These are phyloP conservation scores for Stomatorhinus walkeri DNA, from an alignment of 2,797 vertebrate species.

Conservation along the genomic window DNA sequence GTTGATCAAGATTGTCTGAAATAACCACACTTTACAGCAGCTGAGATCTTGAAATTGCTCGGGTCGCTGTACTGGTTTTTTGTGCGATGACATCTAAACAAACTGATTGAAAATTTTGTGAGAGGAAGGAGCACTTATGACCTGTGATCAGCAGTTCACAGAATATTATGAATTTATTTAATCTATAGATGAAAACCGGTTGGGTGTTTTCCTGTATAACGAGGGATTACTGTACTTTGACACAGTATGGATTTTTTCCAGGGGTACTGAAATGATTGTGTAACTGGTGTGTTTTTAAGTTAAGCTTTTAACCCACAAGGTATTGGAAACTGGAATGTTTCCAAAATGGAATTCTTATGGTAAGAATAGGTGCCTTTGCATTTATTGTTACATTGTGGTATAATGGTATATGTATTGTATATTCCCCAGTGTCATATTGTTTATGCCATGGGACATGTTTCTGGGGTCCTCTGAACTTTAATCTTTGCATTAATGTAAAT, in stretches of 20 bases:
- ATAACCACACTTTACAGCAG: neutral
- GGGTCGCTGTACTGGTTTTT: neutral
- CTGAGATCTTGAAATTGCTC: neutral
- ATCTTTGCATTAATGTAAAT: neutral
- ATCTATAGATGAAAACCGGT: neutral
- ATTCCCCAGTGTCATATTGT: neutral
- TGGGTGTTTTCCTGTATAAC: neutral
- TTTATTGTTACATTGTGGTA: neutral
- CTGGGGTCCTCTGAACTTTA: neutral
- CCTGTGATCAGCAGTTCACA: neutral
- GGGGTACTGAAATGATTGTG: neutral
- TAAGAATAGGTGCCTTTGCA: neutral
- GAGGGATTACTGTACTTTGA: neutral
- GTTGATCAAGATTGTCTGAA: neutral
- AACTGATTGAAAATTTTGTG: neutral
- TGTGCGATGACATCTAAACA: neutral
- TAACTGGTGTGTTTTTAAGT: neutral
- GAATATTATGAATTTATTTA: neutral
- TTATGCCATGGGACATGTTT: neutral
- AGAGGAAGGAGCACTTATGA: neutral
- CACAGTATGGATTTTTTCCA: slow-evolving; percentile 7
- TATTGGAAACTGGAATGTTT: neutral
- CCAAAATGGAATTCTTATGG: neutral
- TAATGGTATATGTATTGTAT: neutral
- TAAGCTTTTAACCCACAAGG: neutral